Base-by-base conservation (phyloP, 2,113 vertebrate genomes). In the Crotalus helleri region DNA sequence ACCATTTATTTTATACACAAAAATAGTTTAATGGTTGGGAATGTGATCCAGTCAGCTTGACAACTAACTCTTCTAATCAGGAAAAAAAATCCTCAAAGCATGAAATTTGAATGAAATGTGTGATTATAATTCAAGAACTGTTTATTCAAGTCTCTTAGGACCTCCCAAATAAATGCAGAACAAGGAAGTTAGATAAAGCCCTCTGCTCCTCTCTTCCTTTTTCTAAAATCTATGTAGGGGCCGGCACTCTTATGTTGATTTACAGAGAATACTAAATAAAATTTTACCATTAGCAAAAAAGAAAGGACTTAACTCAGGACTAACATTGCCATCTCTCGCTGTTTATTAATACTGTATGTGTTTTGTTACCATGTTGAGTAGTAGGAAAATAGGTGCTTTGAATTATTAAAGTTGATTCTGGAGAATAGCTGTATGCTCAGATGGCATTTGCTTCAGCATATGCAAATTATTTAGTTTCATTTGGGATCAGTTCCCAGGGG, bases 81-180 rank as follows among this genome's bases (percentile, higher is more conserved):
- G 17, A 21, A 21, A 21, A 39, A 97, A 97, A 98, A 98, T 97
- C 97, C 97, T 97, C 98, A 97, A 97, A 98, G 97, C 98, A 98
- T 98, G 98, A 98, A 98, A 98, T 98, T 97, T 96, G 97, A 98
- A 98, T 98, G 98, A 98, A 98, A 98, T 98, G 98, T 98, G 97
- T 98, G 97, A 98, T 98, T 98, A 98, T 97, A 98, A 98, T 98
- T 98, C 98, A 98, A 98, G 98, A 96, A 94, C 97, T 98, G 98
- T 98, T 98, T 97, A 97, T 96, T 94, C 97, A 94, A 97, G 97
- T 97, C 98, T 97, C 97, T 59, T 94, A 98, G 97, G 97, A 98
- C 94, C 93, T 94, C 87, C 94, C 61, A 94, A 97, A 97, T 97
- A 96, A 97, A 98, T 91, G 93, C 96, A 88, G 97, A 97, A 95